Evolutionary conservation across 2,113 vertebrate genomes (phyloP), one percentile per base, ranked within the genome.

Genomic region (Procavia capensis): DNA sequence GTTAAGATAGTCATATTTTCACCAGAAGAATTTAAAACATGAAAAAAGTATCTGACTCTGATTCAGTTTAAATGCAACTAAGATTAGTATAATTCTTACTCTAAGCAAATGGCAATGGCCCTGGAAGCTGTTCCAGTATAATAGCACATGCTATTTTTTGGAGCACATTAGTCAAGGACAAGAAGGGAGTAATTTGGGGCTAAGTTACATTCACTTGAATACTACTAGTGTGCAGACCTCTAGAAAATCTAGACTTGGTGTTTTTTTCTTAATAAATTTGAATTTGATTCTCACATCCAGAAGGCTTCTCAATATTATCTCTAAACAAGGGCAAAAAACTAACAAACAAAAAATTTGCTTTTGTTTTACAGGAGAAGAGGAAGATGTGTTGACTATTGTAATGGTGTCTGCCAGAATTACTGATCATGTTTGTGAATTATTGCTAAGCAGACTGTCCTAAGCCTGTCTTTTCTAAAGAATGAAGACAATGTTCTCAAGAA

Each of bases 231-330:
- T 85, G 16, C 36, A 54, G 13, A 45, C 17, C 70, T 94, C 61
- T 63, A 88, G 68, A 94, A 88, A 47, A 78, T 72, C 72, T 50
- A 68, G 54, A 79, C 17, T 91, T 54, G 50, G 50, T 31, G 27
- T 75, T 64, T 83, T 90, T 95, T 25, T 94, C 92, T 43, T 57
- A 85, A 79, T n/a, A 93, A 66, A 82, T 36, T 31, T 85, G 10
- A 64, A 3, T 66, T 59, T 59, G 9, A 76, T 9, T 81, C 27
- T 70, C 4, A 59, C 61, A 45, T 70, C 57, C 31, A 34, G 20
- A 85, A 83, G 17, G 10, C 72, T 92, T 91, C 68, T 86, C 47
- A 70, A 36, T 79, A 84, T 82, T 78, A 59, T 89, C 27, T 84
- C 43, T 47, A 85, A 41, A 31, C 14, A 85, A 81, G 10, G 0